Evolutionary conservation across 1,140 invertebrate genomes (phyloP), one percentile per base, ranked within the genome.

Genomic region (Batillaria attramentaria): DNA sequence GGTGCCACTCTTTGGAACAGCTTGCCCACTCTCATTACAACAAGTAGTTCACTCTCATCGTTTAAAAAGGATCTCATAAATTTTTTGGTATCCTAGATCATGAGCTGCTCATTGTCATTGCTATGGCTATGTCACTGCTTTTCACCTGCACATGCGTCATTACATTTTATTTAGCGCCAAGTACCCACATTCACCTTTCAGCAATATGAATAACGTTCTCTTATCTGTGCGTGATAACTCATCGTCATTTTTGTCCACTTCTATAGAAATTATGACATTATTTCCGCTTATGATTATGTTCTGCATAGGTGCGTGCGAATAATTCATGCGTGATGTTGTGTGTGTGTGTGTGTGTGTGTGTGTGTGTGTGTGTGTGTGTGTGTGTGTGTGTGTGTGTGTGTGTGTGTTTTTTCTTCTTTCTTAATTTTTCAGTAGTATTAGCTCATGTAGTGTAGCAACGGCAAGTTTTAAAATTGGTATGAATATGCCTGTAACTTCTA

Each of bases 281-380:
- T 69, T 28, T 69, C 28, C 37, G 66, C 37, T 28, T 69, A 35
- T 69, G 66, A 35, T 28, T 69, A 35, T 69, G 66, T 69, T 69
- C 28, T 69, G 66, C 33, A 35, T 43, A 41, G 28, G 39, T 70
- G 68, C n/a, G 68, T 43, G 68, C n/a, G n/a, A n/a, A n/a, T n/a
- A n/a, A n/a, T n/a, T n/a, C n/a, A n/a, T 70, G 39, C 43, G 39
- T 46, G 37, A 42, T 35, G 28, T 4, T 28, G 68, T 43, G 39
- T 41, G 39, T 70, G 39, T 70, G 39, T 46, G 13, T 42, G 39
- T 70, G 13, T 46, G 68, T 42, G 13, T 70, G 39, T 31, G 13
- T 50, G 42, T 31, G 31, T 54, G 42, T 33, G 31, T 72, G 42
- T 35, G 31, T 16, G 42, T 72, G 31, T 35, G 42, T 50, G 31